Evolutionary conservation across 1,140 invertebrate genomes (phyloP), one percentile per base, ranked within the genome.

Genomic region (Anadara kagoshimensis): DNA sequence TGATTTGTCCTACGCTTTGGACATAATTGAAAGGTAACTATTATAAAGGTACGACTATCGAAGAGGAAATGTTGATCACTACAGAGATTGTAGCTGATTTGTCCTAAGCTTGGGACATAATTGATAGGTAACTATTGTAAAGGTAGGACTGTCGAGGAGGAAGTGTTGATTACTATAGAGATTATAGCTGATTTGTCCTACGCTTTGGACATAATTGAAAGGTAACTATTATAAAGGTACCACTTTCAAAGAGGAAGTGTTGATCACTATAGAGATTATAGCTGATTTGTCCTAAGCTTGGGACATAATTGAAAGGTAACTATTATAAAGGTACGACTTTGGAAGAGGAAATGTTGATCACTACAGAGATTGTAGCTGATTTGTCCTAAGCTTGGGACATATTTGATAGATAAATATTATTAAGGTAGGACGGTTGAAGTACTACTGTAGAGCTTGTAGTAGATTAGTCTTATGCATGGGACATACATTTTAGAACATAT

Each of bases 1-100:
- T 57, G 97, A 99, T 90, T 92, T 98, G 58, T 97, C 96, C 81
- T 99, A 99, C 88, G 97, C 96, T 4, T 99, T 97, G 97, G 93
- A 94, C 78, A 92, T 97, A 5, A 95, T 99, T 78, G 96, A 98
- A 85, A 93, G 92, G 73, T 98, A 94, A 2, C 10, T 16, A 58
- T 26, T 36, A 18, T 26, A 92, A 94, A 79, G 94, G 94, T 10
- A 94, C 95, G 74, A 96, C 94, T 79, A 93, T 99, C 20, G 96
- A 96, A 79, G 97, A 99, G 90, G 95, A 98, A 83, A 93, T 94
- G 12, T 91, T 98, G 49, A 96, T 98, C 18, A 94, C 93, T 43
- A 91, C 98, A 47, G 95, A 98, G 89, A 95, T 98, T 72, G 94
- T 98, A 43, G 95, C 94, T 56, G 97, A 99, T 90, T 92, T 66